Evolutionary conservation across 2,888 invertebrate species (phyloP), one percentile per base, ranked within the genome.

Genomic region (Abrostola triplasia): DNA sequence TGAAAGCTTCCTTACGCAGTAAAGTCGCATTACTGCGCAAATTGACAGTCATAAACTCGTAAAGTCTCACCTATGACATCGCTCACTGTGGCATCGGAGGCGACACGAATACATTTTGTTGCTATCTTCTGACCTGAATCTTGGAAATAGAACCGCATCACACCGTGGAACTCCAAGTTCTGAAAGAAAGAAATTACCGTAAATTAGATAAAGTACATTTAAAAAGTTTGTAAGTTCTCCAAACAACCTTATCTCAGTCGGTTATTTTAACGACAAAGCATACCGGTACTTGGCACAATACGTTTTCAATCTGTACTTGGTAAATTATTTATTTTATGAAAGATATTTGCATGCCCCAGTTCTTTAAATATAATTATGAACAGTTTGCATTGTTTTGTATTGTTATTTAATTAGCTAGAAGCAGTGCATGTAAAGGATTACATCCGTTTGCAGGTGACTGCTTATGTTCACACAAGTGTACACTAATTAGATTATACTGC

Each of bases 131-230:
- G 98, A 55, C 99, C 99, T 59, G 98, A 98, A 93, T 99, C 99
- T 97, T 99, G 99, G 92, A 99, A 99, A 95, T 99, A 99, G 95
- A 99, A 99, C 83, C 99, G 97, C 98, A 99, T 99, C 67, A 99
- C 99, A 53, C 99, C 99, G 94, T 99, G 99, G 93, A 99, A 99
- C 92, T 99, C 99, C 93, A 99, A 95, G 85, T 98, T 98, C 99
- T 99, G 95, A 41, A 96, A 95, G 83, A 8, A 69, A 47, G 11
- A 59, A 48, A 36, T 42, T 11, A 61, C 6, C 11, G 63, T 59
- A 40, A 64, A 47, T 47, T 2, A 52, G 50, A 47, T 24, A n/a
- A 24, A 40, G 48, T 50, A 36, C 38, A 53, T 54, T 75, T 70
- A 11, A 73, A 69, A 73, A 10, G 65, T 76, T 70, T 73, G 77